Evolutionary conservation across 2,888 invertebrate genomes (phyloP).

Genomic region (Ophion ventricosus): DNA sequence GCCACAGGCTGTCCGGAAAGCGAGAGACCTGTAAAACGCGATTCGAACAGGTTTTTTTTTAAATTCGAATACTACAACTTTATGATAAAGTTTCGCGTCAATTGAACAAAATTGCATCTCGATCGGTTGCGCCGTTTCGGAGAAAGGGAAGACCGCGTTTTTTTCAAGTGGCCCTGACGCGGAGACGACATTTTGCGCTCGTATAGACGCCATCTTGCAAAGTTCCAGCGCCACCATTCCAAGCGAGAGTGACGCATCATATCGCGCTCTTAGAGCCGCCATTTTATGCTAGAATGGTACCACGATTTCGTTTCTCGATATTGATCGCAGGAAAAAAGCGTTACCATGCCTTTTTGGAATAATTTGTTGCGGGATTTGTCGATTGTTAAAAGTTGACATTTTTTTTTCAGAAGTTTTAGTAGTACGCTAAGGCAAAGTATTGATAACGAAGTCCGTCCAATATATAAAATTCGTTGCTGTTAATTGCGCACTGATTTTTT

Average conservation of each 20-base stretch:
- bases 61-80: neutral
- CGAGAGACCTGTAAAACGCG: neutral
- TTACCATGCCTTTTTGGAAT: neutral
- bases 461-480: neutral
- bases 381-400: slow-evolving; percentile 11
- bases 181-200: neutral
- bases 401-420: neutral
- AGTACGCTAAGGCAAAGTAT: neutral
- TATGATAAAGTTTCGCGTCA: neutral
- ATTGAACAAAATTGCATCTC: neutral
- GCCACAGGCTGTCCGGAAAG: neutral
- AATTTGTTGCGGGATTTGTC: slow-evolving; percentile 1
- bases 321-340: slow-evolving; percentile 1
- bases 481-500: neutral
- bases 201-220: neutral
- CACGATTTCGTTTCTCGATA: slow-evolving; percentile 14
- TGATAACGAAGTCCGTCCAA: slow-evolving; percentile 49
- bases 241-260: neutral
- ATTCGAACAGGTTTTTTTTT: neutral
- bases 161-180: neutral
- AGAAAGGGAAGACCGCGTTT: neutral
- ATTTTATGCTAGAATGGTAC: neutral
- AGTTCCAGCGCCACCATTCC: neutral
- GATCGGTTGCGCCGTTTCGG: neutral
- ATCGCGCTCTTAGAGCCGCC: neutral